A percentile compares a stretch with the other conserved stretches of the same genome.
Conservation (phyloP, 2,113 vertebrate species). For the Tenrec ecaudatus region DNA sequence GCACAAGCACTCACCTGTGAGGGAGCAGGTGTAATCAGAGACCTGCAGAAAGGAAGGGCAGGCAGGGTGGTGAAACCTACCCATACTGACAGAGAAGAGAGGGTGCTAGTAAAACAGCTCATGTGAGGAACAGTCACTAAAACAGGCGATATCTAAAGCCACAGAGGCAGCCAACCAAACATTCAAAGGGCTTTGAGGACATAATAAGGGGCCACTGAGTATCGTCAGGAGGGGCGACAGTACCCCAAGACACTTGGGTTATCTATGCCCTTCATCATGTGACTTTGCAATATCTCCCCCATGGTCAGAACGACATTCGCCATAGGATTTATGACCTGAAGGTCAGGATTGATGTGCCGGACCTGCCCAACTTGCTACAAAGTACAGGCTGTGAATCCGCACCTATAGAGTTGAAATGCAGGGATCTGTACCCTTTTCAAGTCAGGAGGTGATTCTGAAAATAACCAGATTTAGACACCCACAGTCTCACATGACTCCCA, state of each 20-base stretch:
- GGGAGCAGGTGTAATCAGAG: not conserved
- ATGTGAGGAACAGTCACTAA: not conserved
- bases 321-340: not conserved
- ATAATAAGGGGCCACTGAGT: not conserved
- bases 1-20: too few relatives aligned
- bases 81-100: not conserved
- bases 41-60: too few relatives aligned
- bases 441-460: not conserved
- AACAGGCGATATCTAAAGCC: not conserved
- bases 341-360: accelerated
- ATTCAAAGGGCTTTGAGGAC: not conserved
- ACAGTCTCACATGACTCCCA: not conserved
- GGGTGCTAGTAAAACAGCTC: not conserved
- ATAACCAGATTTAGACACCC: not conserved
- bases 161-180: too few relatives aligned
- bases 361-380: not conserved
- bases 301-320: accelerated
- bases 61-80: not conserved
- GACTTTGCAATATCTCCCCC: accelerated
- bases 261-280: too few relatives aligned
- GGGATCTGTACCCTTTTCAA: not conserved
- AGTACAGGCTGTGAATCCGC: not conserved
- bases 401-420: accelerated
- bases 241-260: not conserved
- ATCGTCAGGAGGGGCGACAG: not conserved